A percentile compares a stretch with the other conserved stretches of the same genome.
Conservation (phyloP, 2,888 invertebrate species). For the Heliconius ethilla region DNA sequence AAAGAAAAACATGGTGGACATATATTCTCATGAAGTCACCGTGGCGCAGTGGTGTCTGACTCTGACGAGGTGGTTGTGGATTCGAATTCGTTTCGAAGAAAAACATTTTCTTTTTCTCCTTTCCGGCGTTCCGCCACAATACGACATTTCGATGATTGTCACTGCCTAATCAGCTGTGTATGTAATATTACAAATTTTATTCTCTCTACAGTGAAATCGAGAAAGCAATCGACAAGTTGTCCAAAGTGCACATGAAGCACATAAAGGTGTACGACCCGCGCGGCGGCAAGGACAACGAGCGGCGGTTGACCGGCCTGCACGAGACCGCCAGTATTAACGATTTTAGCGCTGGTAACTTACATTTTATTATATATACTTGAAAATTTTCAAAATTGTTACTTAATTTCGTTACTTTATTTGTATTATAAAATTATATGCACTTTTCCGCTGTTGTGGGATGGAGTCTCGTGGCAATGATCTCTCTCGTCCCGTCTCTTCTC, state of each 20-base stretch:
- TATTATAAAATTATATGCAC: too few species aligned
- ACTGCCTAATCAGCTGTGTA: too few species aligned
- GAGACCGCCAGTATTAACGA: constrained; percentile 99
- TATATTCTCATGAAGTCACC: background rate
- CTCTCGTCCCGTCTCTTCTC: too few species aligned
- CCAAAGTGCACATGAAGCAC: constrained; percentile 94
- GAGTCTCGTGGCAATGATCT: too few species aligned
- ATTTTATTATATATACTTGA: too few species aligned
- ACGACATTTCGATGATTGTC: too few species aligned
- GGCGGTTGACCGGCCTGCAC: constrained; percentile 95
- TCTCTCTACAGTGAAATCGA: constrained; percentile 89
- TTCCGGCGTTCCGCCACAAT: too few species aligned
- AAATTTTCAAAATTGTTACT: too few species aligned
- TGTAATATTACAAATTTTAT: background rate
- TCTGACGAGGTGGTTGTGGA: background rate
- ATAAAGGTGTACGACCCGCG: constrained; percentile 98
- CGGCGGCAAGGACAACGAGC: constrained; percentile 97
- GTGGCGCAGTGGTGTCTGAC: background rate
- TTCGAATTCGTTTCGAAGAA: background rate
- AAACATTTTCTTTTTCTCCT: background rate
- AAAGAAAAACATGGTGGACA: background rate
- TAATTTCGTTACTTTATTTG: too few species aligned
- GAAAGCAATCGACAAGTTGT: constrained; percentile 96
- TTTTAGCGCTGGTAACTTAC: constrained; percentile 89
- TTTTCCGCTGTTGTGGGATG: too few species aligned